Conservation (phyloP, 2,113 vertebrate genomes). For the Chloropsis cyanopogon region DNA sequence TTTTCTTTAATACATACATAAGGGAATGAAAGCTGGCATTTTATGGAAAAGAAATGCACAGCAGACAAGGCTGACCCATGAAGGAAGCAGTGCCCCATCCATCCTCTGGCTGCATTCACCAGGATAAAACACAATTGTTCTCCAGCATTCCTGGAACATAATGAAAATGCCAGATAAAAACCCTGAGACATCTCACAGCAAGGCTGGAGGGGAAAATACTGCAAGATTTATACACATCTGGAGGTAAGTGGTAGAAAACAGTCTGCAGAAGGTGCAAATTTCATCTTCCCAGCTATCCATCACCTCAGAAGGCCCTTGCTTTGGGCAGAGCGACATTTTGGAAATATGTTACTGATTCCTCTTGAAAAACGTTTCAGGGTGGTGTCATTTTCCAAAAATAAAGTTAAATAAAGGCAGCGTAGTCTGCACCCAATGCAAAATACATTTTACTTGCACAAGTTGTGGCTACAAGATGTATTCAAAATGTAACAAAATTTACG, state of each 20-base stretch:
- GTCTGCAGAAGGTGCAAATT: slow-evolving; percentile 45
- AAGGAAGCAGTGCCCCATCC: background rate
- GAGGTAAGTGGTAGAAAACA: background rate
- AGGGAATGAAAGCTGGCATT: background rate
- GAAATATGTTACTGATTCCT: slow-evolving; percentile 22
- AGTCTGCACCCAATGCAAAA: background rate
- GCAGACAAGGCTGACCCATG: background rate
- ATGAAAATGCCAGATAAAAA: background rate
- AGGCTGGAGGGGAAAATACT: background rate
- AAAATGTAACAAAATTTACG: background rate
- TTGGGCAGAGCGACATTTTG: slow-evolving; percentile 19
- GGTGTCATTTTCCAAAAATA: slow-evolving; percentile 1
- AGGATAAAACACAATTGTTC: background rate
- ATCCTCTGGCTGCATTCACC: background rate
- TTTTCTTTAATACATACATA: background rate
- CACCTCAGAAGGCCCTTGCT: slow-evolving; percentile 60
- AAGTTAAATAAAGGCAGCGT: background rate
- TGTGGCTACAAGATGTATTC: background rate
- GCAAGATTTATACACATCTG: slow-evolving; percentile 15
- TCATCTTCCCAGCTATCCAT: slow-evolving; percentile 54
- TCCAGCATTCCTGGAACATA: background rate
- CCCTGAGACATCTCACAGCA: slow-evolving; percentile 7
- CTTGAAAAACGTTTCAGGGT: background rate
- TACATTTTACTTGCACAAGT: background rate
- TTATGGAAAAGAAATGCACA: background rate